Conservation (phyloP, 2,797 vertebrate species). For the Agapornis canus region DNA sequence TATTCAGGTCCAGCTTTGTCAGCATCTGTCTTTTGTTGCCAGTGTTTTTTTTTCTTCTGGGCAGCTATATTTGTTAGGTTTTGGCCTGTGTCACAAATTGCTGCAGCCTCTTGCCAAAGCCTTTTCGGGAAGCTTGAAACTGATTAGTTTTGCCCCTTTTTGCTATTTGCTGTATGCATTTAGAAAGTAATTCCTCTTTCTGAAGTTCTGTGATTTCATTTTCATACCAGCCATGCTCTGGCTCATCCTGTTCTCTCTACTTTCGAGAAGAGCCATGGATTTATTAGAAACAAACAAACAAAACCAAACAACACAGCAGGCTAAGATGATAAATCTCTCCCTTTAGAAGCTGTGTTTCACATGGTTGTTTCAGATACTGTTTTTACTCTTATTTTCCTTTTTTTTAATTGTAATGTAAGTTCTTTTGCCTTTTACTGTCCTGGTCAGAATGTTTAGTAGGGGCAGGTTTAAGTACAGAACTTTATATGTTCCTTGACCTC, state of each 20-base stretch:
- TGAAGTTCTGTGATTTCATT: conserved; percentile 26
- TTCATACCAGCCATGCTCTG: conserved; percentile 1
- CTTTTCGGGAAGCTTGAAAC: conserved; percentile 4
- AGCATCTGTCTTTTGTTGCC: conserved; percentile 46
- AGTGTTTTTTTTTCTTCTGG: not conserved
- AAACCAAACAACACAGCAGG: not conserved
- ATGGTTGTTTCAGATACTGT: not conserved
- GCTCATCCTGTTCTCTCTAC: not conserved
- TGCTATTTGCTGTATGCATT: not conserved
- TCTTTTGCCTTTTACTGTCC: not conserved
- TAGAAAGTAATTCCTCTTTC: conserved; percentile 29
- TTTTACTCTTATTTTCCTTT: not conserved
- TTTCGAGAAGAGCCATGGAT: not conserved
- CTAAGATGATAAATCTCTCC: not conserved
- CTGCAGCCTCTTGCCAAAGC: conserved; percentile 20
- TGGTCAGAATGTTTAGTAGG: not conserved
- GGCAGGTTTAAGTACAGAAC: not conserved
- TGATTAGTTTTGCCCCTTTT: conserved; percentile 9
- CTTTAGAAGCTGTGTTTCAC: not conserved
- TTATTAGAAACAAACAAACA: not conserved
- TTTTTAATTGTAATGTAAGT: not conserved
- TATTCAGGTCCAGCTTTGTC: conserved; percentile 37
- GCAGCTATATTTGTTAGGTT: conserved; percentile 51
- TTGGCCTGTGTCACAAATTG: conserved; percentile 48
- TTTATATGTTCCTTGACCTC: not conserved